Evolutionary conservation across 2,888 invertebrate species (phyloP).

Genomic region (Sericinus montela): DNA sequence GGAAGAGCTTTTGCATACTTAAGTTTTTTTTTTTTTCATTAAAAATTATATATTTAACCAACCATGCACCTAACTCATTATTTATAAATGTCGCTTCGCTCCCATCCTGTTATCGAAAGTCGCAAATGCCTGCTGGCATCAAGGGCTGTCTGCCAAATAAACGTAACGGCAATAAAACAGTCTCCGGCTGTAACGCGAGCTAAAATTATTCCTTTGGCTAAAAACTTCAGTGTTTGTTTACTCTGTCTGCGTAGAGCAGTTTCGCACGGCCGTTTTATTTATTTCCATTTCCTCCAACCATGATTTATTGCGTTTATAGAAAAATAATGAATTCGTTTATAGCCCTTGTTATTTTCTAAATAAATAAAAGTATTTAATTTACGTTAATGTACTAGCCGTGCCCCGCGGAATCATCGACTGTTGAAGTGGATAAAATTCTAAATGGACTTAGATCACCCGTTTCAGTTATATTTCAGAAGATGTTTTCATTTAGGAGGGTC

Average conservation of each 20-base stretch:
- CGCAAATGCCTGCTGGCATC: constrained; percentile 27
- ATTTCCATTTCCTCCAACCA: constrained; percentile 32
- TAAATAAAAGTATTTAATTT: no score
- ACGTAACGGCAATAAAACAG: constrained; percentile 29
- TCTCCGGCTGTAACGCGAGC: constrained; percentile 35
- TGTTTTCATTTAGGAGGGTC: no score
- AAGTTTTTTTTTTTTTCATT: no score
- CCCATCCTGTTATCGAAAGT: constrained; percentile 9
- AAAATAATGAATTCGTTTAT: constrained; percentile 11
- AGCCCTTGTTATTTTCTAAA: no score
- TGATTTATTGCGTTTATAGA: constrained; percentile 29
- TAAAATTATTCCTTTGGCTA: constrained; percentile 30
- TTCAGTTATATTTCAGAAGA: no score
- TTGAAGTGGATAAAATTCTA: no score
- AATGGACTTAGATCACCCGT: no score
- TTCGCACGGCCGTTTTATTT: constrained; percentile 23
- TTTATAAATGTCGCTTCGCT: not conserved
- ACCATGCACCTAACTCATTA: not conserved
- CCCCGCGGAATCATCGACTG: no score
- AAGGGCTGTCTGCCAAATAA: constrained; percentile 36
- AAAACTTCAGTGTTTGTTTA: constrained; percentile 36
- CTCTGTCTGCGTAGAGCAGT: constrained; percentile 25
- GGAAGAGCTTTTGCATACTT: no score
- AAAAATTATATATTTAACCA: not conserved
- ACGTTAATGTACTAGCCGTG: no score